phyloP scores from a whole-genome alignment of 2,888 invertebrate genomes.

The Lasius fuliginosus region DNA sequence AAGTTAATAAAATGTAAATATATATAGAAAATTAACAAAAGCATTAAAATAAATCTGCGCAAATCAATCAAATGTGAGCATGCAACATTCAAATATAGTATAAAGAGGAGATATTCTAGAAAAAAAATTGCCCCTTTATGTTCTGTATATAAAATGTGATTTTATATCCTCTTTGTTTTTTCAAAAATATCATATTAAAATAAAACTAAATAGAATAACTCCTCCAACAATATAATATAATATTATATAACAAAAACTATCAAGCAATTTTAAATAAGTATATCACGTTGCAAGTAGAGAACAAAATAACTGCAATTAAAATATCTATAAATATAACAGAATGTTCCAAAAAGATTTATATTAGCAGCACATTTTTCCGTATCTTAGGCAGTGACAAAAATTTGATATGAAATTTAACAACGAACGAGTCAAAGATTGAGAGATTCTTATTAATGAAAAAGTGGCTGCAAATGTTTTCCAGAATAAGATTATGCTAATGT shows the following conservation, averaged over 20 bases:
- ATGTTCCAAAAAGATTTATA: constrained; percentile 28
- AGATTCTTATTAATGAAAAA: neutral
- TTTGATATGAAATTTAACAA: neutral
- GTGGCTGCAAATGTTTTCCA: neutral
- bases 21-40: constrained; percentile 53
- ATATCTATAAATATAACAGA: constrained; percentile 27
- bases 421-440: neutral
- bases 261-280: constrained; percentile 52
- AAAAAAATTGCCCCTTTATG: neutral
- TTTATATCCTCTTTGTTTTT: neutral
- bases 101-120: constrained; percentile 45
- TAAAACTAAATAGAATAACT: constrained; percentile 25
- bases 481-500: neutral
- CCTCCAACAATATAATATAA: constrained; percentile 60
- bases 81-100: constrained; percentile 71
- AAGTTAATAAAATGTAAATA: constrained; percentile 59
- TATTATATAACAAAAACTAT: constrained; percentile 63
- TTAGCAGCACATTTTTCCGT: neutral
- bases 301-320: constrained; percentile 34
- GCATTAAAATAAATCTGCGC: constrained; percentile 64
- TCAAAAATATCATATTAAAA: constrained; percentile 16
- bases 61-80: constrained; percentile 68
- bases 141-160: neutral
- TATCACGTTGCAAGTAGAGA: neutral
- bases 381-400: neutral